These are phyloP conservation scores for Apodemia zela DNA, from an alignment of 2,888 invertebrate species.

Conservation along the genomic window DNA sequence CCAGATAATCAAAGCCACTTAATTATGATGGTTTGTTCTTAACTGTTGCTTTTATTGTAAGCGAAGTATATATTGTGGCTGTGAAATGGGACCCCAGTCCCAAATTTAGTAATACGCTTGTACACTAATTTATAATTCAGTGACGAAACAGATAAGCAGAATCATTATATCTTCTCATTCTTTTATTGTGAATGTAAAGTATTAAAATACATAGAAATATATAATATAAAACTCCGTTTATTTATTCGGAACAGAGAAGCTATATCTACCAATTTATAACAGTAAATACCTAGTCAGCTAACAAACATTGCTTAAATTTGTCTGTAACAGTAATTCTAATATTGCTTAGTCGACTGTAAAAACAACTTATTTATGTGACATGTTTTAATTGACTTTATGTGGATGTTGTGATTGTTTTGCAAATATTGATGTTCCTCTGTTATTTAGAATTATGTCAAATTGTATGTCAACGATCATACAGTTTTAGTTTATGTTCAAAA, in stretches of 20 bases:
- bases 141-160: slow-evolving; percentile 13
- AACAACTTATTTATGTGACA: slow-evolving; percentile 33
- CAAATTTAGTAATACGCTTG: slow-evolving; percentile 65
- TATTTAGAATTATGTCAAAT: slow-evolving; percentile 27
- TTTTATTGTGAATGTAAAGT: slow-evolving; percentile 14
- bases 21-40: slow-evolving; percentile 59
- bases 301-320: slow-evolving; percentile 39
- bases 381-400: slow-evolving; percentile 34
- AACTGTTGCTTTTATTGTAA: slow-evolving; percentile 67
- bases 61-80: slow-evolving; percentile 75
- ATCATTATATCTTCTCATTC: slow-evolving; percentile 12
- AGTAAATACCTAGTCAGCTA: slow-evolving; percentile 58
- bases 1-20: slow-evolving; percentile 57
- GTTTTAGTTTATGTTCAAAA: slow-evolving; percentile 30
- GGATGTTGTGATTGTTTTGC: slow-evolving; percentile 35
- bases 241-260: slow-evolving; percentile 44
- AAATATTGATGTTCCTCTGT: slow-evolving; percentile 37
- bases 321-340: slow-evolving; percentile 30
- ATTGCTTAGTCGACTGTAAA: slow-evolving; percentile 33
- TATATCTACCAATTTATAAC: slow-evolving; percentile 41
- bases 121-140: slow-evolving; percentile 66
- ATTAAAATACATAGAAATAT: slow-evolving; percentile 23
- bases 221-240: slow-evolving; percentile 37
- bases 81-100: slow-evolving; percentile 66
- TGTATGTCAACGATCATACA: slow-evolving; percentile 20